Evolutionary conservation across 2,113 vertebrate genomes (phyloP), one percentile per base, ranked within the genome.

Genomic region (Anoplopoma fimbria): DNA sequence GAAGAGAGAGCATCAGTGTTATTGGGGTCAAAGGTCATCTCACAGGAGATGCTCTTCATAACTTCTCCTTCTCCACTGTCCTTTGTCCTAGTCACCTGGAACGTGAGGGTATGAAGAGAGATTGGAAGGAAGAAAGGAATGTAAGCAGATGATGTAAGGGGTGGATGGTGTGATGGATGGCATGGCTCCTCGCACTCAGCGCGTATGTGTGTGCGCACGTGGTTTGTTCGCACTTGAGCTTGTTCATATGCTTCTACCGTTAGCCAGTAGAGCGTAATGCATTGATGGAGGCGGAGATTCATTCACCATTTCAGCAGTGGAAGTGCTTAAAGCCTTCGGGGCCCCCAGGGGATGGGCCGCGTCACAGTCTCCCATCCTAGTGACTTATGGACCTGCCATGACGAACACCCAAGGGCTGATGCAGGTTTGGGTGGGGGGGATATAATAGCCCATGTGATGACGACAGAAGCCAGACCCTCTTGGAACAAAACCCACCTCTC

Each of bases 381-480:
- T 94, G 94, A 95, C 88, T 93, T 92, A 94, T 94, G 87, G 85
- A 88, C 87, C 82, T 86, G 81, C 83, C 88, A 87, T 77, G 89
- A 92, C 81, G 70, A 89, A 91, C 83, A 87, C 79, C 77, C 70
- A 71, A 82, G 83, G 90, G 84, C 72, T 83, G 57, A 57, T 51
- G 67, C 69, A n/a, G 57, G 62, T 75, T 58, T 72, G 57, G 6
- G 47, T 14, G 12, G 45, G 21, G 58, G 25, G 69, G 71, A 64
- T 60, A 17, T 34, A 61, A 64, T 19, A 47, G 49, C 58, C 38
- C 78, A 87, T 15, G 51, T 65, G 61, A 86, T 57, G 40, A 80
- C 40, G 47, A 25, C 62, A 17, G 14, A 61, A 70, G 45, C 33
- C 31, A 77, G 69, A 75, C 60, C 69, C 29, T 29, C 58, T 53